phyloP scores from a whole-genome alignment of 2,113 vertebrate species.

The Rousettus leschenaultii region DNA sequence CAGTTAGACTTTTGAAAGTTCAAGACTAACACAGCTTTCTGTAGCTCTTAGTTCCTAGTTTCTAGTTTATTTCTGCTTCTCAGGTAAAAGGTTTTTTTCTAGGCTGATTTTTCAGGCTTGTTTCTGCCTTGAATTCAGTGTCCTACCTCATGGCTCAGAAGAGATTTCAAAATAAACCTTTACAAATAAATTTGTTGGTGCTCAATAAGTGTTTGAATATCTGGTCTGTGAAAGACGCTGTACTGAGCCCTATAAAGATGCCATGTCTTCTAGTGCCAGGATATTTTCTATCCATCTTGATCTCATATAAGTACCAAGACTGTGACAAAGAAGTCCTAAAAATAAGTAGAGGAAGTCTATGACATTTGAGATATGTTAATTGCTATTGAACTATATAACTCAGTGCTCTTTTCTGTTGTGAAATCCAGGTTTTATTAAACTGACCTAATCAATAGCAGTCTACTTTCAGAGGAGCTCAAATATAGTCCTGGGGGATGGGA shows the following conservation, averaged over 20 bases:
- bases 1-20: background rate
- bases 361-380: slow-evolving; percentile 21
- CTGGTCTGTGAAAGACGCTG: background rate
- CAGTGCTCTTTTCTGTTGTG: slow-evolving; percentile 4
- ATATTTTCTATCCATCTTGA: background rate
- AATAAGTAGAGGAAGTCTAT: slow-evolving; percentile 5
- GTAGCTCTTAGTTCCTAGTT: background rate
- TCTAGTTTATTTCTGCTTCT: background rate
- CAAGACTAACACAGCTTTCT: background rate
- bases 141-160: background rate
- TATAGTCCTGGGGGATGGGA: background rate
- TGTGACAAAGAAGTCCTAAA: background rate
- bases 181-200: background rate
- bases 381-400: background rate
- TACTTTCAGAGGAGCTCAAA: background rate
- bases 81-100: background rate
- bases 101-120: background rate
- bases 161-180: background rate
- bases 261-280: background rate
- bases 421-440: slow-evolving; percentile 61
- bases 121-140: background rate
- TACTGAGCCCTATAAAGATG: background rate
- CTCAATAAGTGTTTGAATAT: background rate
- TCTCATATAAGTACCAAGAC: background rate
- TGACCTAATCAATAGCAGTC: slow-evolving; percentile 33